Base-by-base conservation (phyloP, 2,888 invertebrate genomes). In the Rosalia funebris region DNA sequence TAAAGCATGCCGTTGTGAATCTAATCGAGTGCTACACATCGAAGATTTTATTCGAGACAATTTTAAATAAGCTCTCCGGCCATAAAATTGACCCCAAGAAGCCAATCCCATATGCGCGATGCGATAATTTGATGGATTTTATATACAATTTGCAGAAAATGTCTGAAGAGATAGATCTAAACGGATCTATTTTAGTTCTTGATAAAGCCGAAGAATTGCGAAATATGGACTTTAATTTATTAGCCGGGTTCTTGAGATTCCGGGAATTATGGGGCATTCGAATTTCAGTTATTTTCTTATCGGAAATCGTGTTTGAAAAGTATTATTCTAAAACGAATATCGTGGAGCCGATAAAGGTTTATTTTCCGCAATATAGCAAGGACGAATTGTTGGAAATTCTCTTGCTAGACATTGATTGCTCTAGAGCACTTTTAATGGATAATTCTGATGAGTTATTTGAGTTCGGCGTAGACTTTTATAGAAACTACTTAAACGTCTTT, bases 151-250 rank as follows among this genome's bases (percentile, higher is more conserved):
- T 83, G 52, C 72, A 74, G 65, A 72, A 77, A 60, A 71, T 68
- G 56, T 61, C 68, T n/a, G 57, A 55, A 2, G 65, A 63, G 19
- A 66, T 54, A 3, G 60, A 70, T 41, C 76, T 91, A 5, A 82
- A 82, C 65, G 85, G 86, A 3, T 84, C 87, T 14, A 83, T 91
- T 32, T 82, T 93, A 65, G 86, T 93, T 15, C 83, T 96, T 45
- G 94, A 96, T 76, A 91, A 91, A 79, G 91, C 92, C 20, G 94
- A 95, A 66, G 86, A 90, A 69, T 82, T 95, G 14, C 84, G 92
- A 41, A 86, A 88, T 60, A 88, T 92, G 85, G 91, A 93, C 68
- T 83, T 83, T 10, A 90, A 88, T 79, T 83, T 95, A 63, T 82
- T 95, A 60, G 87, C 91, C 34, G 87, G 88, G 1, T 87, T 96